Base-by-base conservation (phyloP, 2,888 invertebrate genomes). In the Apodemia duryi region DNA sequence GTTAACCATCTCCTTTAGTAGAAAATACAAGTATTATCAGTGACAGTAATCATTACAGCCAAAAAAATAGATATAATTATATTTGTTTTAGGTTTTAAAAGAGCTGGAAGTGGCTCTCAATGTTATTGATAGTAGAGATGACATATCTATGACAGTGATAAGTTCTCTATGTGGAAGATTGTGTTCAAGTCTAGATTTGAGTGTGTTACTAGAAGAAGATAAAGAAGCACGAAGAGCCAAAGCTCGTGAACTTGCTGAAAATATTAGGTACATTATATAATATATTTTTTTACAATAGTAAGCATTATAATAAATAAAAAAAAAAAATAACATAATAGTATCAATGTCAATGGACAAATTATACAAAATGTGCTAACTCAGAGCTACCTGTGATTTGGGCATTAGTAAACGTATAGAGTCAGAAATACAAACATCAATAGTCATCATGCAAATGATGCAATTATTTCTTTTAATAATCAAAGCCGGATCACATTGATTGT, bases 171-270 rank as follows among this genome's bases (percentile, higher is more conserved):
- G 95, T 63, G 94, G 94, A 62, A 93, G 94, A 61, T 95, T 97
- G 77, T 97, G 97, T 80, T 95, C 96, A 72, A 97, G 97, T 38
- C 90, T 98, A 70, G 97, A 98, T 84, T 93, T 97, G 66, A 94
- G 94, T 66, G 93, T 93, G 65, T 83, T 98, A 52, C 80, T 96
- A 52, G 85, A 93, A 69, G 88, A 93, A 35, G 91, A 94, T 73
- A 85, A 92, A 57, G 94, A 94, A 51, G 93, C 93, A 72, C 92
- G 95, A 69, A 93, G 93, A 73, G 89, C 92, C 67, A 91, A 93
- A 73, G 96, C 96, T 29, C 89, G 93, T 71, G 94, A 95, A 78
- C 90, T 97, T 80, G 95, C 96, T 2, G 93, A 93, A 73, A 93
- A 94, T 67, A 92, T 97, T 61, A 95, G 95, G 98, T 98, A 92